Conservation (phyloP, 2,888 invertebrate species). For the Lasioglossum morio region DNA sequence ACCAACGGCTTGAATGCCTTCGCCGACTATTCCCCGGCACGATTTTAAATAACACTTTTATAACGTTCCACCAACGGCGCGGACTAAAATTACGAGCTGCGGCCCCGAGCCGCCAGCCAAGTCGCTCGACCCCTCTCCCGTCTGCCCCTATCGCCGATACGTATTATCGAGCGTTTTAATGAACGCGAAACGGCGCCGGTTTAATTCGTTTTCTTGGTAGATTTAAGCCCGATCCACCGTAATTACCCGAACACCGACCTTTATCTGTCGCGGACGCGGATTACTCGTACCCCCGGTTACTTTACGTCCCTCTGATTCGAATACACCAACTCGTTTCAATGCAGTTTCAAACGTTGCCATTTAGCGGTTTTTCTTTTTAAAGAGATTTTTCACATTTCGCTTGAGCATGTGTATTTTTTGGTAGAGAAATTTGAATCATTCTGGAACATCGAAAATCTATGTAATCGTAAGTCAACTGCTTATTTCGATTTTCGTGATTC, state of each 20-base stretch:
- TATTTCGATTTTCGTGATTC: background rate
- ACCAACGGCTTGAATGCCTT: constrained; percentile 48
- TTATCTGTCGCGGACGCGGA: background rate
- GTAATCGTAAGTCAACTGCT: background rate
- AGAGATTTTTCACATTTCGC: background rate
- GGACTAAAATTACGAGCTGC: constrained; percentile 44
- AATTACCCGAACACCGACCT: constrained; percentile 10
- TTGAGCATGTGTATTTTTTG: background rate
- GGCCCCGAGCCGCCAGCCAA: background rate
- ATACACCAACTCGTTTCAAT: background rate
- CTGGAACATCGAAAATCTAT: too few species aligned
- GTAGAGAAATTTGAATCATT: background rate
- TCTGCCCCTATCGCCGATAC: background rate
- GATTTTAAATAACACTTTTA: constrained; percentile 54
- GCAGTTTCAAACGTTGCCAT: background rate
- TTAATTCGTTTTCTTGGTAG: constrained; percentile 7
- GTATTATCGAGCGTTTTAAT: constrained; percentile 27
- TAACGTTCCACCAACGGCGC: constrained; percentile 12
- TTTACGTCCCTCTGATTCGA: background rate
- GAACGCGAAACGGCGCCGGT: constrained; percentile 3
- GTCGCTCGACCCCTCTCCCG: background rate
- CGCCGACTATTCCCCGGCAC: constrained; percentile 31
- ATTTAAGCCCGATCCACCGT: background rate
- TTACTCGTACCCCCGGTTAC: background rate
- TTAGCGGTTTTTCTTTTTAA: background rate